Evolutionary conservation across 2,797 vertebrate species (phyloP), one percentile per base, ranked within the genome.

Genomic region (Onychomys leucogaster): DNA sequence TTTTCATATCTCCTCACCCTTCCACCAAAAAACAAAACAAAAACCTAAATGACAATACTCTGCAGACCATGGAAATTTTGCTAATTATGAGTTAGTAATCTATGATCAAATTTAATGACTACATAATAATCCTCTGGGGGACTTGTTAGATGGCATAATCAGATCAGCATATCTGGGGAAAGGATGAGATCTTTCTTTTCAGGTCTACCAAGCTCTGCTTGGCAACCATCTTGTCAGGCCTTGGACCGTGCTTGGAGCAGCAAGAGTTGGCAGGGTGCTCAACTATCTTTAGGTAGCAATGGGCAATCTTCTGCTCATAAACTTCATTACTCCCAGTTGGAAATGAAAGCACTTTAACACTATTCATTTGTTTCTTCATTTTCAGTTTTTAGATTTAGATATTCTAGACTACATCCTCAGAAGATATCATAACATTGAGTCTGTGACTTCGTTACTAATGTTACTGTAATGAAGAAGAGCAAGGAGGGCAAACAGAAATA

Each of bases 101-200:
- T 37, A 32, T 75, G 75, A 76, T 90, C 86, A 86, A 76, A 80
- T 85, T 95, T 88, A 95, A 88, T 27, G 23, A 89, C 14, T 6
- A 75, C 29, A 55, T 52, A 93, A 55, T 52, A 93, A 37, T 63
- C n/a, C n/a, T 49, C 16, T 52, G 19, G 61, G 12, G 77, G 4
- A 55, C 71, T 95, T 84, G 37, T 71, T 75, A 91, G 83, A 95
- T 67, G 32, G 73, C n/a, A 91, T 27, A 95, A 76, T 95, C 34
- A 89, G 61, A 95, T 69, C 14, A 90, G 43, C 34, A 81, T 61
- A 41, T 85, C n/a, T 83, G n/a, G 37, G 49, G 43, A 16, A 27
- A 12, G 93, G 13, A 23, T 87, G 43, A 92, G 80, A 76, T 27
- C 86, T 14, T 49, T 90, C 19, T 90, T 23, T 69, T n/a, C 41